Percentiles rank a stretch among this genome's conserved stretches.
These are phyloP conservation scores for Anoplius nigerrimus DNA, from an alignment of 2,888 invertebrate genomes.

Conservation along the genomic window DNA sequence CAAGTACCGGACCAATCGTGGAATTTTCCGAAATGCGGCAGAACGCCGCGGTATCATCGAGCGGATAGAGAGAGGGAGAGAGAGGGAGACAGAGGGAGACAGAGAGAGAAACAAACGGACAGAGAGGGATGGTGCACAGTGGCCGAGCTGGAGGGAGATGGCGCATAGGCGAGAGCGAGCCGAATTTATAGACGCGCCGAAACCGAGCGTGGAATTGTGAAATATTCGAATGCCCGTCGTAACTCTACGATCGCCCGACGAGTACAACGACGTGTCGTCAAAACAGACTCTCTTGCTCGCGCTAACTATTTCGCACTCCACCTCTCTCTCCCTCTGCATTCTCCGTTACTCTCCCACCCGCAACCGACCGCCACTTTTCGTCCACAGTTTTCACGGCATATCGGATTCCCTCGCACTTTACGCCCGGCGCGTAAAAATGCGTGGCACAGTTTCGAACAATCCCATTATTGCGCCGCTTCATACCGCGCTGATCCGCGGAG, in stretches of 20 bases:
- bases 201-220: slow-evolving; percentile 47
- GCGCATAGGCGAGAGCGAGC: slow-evolving; percentile 12
- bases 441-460: background rate
- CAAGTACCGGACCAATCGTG: slow-evolving; percentile 35
- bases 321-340: background rate
- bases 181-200: slow-evolving; percentile 45
- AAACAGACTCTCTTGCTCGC: slow-evolving; percentile 23
- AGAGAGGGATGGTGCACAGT: too few species aligned
- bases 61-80: background rate
- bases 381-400: slow-evolving; percentile 13
- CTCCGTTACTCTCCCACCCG: too few species aligned
- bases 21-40: slow-evolving; percentile 41
- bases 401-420: slow-evolving; percentile 26
- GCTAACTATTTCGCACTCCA: background rate
- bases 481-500: slow-evolving; percentile 7
- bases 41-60: too few species aligned
- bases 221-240: slow-evolving; percentile 42
- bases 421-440: slow-evolving; percentile 8
- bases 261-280: slow-evolving; percentile 19
- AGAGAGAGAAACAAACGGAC: too few species aligned
- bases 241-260: slow-evolving; percentile 34
- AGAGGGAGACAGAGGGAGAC: slow-evolving; percentile 2
- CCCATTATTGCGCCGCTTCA: background rate
- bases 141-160: slow-evolving; percentile 8
- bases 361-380: too few species aligned